Percentiles rank a stretch among this genome's conserved stretches.
These are phyloP conservation scores for Andrena minutula DNA, from an alignment of 2,888 invertebrate genomes.

Conservation along the genomic window DNA sequence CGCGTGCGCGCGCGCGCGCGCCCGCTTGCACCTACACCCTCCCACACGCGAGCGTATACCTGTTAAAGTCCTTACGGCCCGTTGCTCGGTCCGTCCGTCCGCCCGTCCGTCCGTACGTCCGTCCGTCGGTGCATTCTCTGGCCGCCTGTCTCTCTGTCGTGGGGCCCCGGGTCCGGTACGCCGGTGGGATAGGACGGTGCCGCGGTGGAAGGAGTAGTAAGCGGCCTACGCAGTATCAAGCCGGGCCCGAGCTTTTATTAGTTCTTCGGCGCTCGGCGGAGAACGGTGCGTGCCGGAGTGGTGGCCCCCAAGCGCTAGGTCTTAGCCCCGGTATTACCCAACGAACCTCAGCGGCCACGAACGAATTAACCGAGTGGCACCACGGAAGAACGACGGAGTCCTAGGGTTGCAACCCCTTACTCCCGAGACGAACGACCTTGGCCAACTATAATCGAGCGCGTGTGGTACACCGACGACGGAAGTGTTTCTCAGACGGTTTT, in stretches of 20 bases:
- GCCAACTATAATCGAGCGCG: neutral
- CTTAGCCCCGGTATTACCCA: conserved; percentile 50
- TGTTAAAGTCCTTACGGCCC: conserved; percentile 65
- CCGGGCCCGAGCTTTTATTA: conserved; percentile 83
- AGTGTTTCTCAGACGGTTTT: conserved; percentile 1
- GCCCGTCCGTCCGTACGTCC: conserved; percentile 57
- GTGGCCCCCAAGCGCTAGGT: conserved; percentile 40
- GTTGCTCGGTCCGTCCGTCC: conserved; percentile 43
- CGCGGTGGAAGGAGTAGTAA: conserved; percentile 82
- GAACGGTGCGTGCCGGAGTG: conserved; percentile 80
- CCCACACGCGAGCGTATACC: conserved; percentile 66
- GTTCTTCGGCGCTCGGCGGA: conserved; percentile 83
- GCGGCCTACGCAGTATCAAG: conserved; percentile 83
- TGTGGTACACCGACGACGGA: neutral
- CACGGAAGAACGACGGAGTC: neutral
- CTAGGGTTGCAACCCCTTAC: neutral
- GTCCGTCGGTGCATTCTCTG: conserved; percentile 60
- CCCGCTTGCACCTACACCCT: conserved; percentile 14
- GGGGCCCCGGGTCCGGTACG: conserved; percentile 66
- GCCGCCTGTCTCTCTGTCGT: conserved; percentile 69
- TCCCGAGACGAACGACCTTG: neutral
- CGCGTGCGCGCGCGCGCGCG: conserved; percentile 2
- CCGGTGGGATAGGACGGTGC: conserved; percentile 77
- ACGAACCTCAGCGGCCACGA: conserved; percentile 32
- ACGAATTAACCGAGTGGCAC: conserved; percentile 27